Evolutionary conservation across 2,113 vertebrate species (phyloP), one percentile per base, ranked within the genome.

Genomic region (Nesospiza acunhae): DNA sequence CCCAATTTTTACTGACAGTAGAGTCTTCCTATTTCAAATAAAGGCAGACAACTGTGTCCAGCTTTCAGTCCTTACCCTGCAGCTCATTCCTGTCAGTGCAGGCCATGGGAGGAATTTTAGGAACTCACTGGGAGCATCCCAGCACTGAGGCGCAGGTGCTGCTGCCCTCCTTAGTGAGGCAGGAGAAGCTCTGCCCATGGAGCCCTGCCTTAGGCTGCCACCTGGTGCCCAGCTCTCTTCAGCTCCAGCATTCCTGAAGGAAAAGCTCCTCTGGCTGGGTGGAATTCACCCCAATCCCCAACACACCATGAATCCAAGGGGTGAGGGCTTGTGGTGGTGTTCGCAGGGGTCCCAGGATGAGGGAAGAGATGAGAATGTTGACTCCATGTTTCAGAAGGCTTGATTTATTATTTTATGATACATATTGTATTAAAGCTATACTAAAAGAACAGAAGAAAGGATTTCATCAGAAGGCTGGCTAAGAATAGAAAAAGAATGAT

Each of bases 191-290:
- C 22, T 47, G 84, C 87, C 46, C 1, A 0, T 20, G 14, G 18
- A 79, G 46, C 84, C 46, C 66, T 52, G 93, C 87, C 87, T 85
- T 69, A 58, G 93, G 81, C 30, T 87, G 95, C 94, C 94, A 90
- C 69, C 94, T 96, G 94, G 63, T 92, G 95, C 88, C 74, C 87
- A 27, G 10, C 12, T 27, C 68, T 49, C 68, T 42, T 44, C 81
- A 83, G n/a, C 42, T 31, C 18, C 46, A 84, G 72, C 72, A 24
- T 63, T 70, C 22, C 87, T 15, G 35, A n/a, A 66, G 15, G 4
- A 11, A 41, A 33, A 31, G 10, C 6, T 6, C n/a, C n/a, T 31
- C 28, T 35, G 28, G 2, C 16, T 35, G 39, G 10, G 4, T 56
- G 72, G 35, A 28, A 42, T 27, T 4, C 41, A 18, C 35, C n/a